Conservation (phyloP, 2,797 vertebrate species). For the Lutjanus campechanus region DNA sequence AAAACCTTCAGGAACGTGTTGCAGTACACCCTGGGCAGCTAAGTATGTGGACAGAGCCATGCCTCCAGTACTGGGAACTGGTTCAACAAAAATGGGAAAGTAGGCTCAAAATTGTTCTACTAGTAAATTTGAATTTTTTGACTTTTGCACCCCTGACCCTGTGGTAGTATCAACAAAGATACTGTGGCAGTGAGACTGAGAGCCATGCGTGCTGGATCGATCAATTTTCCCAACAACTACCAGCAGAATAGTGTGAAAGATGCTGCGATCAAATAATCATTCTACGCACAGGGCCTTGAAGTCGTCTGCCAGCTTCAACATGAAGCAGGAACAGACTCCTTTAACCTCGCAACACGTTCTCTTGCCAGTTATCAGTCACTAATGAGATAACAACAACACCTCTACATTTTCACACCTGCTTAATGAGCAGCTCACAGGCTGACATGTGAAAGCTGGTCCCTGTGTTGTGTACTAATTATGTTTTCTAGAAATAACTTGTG, state of each 20-base stretch:
- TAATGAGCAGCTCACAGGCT: constrained; percentile 7
- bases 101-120: too few species aligned
- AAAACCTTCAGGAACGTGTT: not conserved
- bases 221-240: not conserved
- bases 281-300: not conserved
- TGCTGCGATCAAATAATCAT: not conserved
- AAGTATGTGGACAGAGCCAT: not conserved
- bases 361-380: not conserved
- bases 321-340: not conserved
- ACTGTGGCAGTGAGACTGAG: not conserved
- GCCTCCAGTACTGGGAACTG: not conserved
- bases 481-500: constrained; percentile 9
- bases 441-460: not conserved
- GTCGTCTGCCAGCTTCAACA: not conserved
- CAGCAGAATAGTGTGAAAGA: not conserved
- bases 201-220: not conserved
- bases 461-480: constrained; percentile 1
- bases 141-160: not conserved
- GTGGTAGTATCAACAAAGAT: not conserved
- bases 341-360: not conserved
- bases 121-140: not conserved
- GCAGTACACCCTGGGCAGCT: not conserved
- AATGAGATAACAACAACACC: not conserved
- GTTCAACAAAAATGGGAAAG: not conserved
- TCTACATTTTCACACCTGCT: constrained; percentile 13